Conservation (phyloP, 2,113 vertebrate genomes). For the Gadus macrocephalus region DNA sequence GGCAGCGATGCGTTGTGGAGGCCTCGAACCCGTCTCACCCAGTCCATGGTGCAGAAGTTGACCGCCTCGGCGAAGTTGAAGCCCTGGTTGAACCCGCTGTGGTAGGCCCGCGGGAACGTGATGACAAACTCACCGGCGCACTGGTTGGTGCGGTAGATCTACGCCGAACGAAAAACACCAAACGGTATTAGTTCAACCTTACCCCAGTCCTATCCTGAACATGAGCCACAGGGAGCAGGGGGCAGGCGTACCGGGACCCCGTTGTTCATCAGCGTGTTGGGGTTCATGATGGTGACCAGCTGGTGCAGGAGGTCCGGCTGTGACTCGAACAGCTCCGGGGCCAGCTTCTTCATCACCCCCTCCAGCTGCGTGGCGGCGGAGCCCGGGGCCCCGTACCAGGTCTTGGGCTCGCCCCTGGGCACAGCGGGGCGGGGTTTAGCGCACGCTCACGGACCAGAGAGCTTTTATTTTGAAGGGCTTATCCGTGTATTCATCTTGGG, state of each 20-base stretch:
- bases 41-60: constrained; percentile 97
- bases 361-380: constrained; percentile 94
- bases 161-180: constrained; percentile 11
- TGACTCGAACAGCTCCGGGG: constrained; percentile 93
- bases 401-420: constrained; percentile 94
- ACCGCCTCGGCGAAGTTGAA: constrained; percentile 99
- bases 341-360: constrained; percentile 92
- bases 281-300: constrained; percentile 99
- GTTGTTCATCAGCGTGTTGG: constrained; percentile 95
- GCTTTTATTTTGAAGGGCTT: no score
- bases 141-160: constrained; percentile 97
- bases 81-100: constrained; percentile 99
- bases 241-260: constrained; percentile 82
- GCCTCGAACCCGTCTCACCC: constrained; percentile 72
- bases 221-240: no score
- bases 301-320: constrained; percentile 98
- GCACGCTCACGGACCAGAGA: no score
- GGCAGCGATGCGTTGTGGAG: no score
- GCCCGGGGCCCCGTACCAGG: constrained; percentile 95
- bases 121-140: constrained; percentile 98
- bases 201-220: no score
- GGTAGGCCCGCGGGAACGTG: constrained; percentile 96
- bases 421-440: no score
- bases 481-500: no score
- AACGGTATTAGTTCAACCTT: no score